phyloP scores from a whole-genome alignment of 2,113 vertebrate genomes.

The Dromiciops gliroides region DNA sequence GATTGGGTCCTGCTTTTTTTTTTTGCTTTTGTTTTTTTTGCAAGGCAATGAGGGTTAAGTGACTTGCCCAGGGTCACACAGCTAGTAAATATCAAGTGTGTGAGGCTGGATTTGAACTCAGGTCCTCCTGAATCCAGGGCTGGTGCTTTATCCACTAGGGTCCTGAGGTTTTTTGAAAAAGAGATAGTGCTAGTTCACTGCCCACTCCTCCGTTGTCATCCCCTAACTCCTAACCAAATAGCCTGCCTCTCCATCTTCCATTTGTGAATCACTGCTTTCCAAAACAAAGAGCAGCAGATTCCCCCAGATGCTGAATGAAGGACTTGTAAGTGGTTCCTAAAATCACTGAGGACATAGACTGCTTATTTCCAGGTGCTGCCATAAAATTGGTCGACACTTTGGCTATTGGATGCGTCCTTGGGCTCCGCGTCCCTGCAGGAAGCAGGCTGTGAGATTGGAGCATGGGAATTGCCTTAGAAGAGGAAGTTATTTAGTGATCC shows the following conservation, averaged over 20 bases:
- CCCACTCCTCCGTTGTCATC: conserved; percentile 11
- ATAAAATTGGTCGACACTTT: conserved; percentile 52
- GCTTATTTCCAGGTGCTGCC: conserved; percentile 52
- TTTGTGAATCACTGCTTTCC: conserved; percentile 61
- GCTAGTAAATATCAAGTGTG: too few relatives aligned
- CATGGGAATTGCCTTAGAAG: conserved; percentile 19
- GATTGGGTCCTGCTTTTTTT: not conserved
- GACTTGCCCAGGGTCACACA: too few relatives aligned
- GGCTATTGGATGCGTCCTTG: conserved; percentile 9
- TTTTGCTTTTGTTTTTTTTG: too few relatives aligned
- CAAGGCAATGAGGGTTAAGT: too few relatives aligned
- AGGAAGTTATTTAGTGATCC: conserved; percentile 23
- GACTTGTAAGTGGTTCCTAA: conserved; percentile 59
- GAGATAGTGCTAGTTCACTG: not conserved
- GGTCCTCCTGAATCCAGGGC: too few relatives aligned
- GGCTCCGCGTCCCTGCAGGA: conserved; percentile 33
- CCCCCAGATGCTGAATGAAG: conserved; percentile 56
- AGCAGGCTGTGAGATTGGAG: conserved; percentile 28
- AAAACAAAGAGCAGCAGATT: conserved; percentile 68
- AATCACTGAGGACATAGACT: conserved; percentile 51
- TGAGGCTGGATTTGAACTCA: too few relatives aligned
- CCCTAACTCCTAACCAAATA: conserved; percentile 21
- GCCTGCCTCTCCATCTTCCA: conserved; percentile 43
- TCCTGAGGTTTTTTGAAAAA: not conserved
- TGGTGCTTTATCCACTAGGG: too few relatives aligned